A percentile compares a stretch with the other conserved stretches of the same genome.
phyloP scores from a whole-genome alignment of 2,797 vertebrate species.

The Manis crassicaudata region DNA sequence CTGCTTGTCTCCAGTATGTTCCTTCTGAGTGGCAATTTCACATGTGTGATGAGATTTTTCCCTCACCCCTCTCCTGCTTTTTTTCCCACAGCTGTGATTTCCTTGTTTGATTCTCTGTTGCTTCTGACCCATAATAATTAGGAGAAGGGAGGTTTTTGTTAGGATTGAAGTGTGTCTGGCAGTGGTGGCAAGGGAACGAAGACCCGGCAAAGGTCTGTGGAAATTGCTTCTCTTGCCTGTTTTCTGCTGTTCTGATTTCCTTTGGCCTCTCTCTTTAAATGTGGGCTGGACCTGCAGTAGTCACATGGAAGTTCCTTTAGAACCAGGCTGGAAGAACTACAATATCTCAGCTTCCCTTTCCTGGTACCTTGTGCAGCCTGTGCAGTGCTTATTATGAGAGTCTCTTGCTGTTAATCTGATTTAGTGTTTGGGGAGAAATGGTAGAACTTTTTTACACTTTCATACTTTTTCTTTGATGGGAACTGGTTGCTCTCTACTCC shows the following conservation, averaged over 20 bases:
- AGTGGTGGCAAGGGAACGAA: constrained; percentile 36
- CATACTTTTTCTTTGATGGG: background rate
- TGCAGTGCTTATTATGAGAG: background rate
- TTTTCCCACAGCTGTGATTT: constrained; percentile 25
- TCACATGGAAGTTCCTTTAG: constrained; percentile 48
- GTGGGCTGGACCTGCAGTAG: constrained; percentile 36
- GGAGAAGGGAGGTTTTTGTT: constrained; percentile 49
- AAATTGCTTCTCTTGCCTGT: background rate
- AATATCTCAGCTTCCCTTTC: constrained; percentile 57
- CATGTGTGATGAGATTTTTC: background rate
- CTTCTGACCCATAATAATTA: constrained; percentile 46
- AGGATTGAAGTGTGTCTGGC: constrained; percentile 38
- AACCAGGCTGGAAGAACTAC: background rate
- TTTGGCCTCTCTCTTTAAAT: constrained; percentile 55
- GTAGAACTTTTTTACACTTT: background rate
- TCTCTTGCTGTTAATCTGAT: background rate
- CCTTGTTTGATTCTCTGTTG: constrained; percentile 3
- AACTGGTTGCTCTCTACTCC: background rate
- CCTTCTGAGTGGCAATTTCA: background rate
- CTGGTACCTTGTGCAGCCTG: constrained; percentile 22
- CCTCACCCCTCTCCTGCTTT: background rate
- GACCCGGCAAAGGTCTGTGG: background rate
- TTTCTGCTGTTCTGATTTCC: constrained; percentile 53
- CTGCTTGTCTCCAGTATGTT: background rate
- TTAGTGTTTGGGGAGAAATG: constrained; percentile 41